Evolutionary conservation across 2,113 vertebrate species (phyloP), one percentile per base, ranked within the genome.

Genomic region (Clarias gariepinus): DNA sequence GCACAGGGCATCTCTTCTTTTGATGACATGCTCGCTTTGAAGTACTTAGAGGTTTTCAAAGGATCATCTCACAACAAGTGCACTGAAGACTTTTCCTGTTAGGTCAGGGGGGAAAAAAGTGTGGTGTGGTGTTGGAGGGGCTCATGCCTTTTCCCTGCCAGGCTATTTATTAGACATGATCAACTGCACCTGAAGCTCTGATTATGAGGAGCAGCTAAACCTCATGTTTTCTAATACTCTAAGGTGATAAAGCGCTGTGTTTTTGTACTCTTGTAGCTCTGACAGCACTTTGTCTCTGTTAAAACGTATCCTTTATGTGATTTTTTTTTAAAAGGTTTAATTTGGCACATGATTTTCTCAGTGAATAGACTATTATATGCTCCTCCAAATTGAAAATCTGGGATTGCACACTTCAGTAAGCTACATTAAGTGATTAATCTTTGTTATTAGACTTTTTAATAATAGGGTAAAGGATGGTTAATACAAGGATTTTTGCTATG

Each of bases 1-100:
- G 78, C 36, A 81, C 88, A 83, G 8, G 69, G 68, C 21, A 18
- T 58, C 78, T 63, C 55, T 87, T 86, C 66, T 82, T 91, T 91
- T 92, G 90, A 91, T 90, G 90, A 90, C 66, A 82, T 84, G 64
- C 30, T 84, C 80, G 82, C 90, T 93, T 91, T 93, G 90, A 94
- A 91, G 91, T 88, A 69, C 77, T 84, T 60, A 85, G 60, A 41
- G 60, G 84, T 89, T 86, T 82, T 87, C 80, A 83, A 85, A 88
- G 90, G 87, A 88, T 78, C 78, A 81, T 91, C 88, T 84, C 85
- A 89, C 79, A 89, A 89, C 88, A 85, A 83, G 88, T 82, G 87
- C 88, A 79, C 81, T 85, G 36, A 88, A 89, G 73, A 36, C 89
- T 89, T 84, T 82, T 69, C 58, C 21, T 58, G 86, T 88, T 74